phyloP scores from a whole-genome alignment of 2,888 invertebrate species.

The Xanthia togata region DNA sequence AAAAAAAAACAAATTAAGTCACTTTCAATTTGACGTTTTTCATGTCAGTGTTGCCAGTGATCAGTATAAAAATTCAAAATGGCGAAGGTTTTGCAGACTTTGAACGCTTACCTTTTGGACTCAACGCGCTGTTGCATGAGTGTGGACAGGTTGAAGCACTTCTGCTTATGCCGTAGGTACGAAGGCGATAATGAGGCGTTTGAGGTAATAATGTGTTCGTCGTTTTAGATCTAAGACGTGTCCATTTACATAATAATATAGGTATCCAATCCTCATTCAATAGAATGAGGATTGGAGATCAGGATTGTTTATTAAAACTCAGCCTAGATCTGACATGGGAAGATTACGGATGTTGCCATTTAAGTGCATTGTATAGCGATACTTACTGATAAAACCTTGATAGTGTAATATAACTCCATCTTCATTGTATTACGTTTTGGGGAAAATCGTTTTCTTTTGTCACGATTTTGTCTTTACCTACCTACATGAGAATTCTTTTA shows the following conservation, averaged over 20 bases:
- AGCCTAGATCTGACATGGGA: slow-evolving; percentile 16
- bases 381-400: slow-evolving; percentile 37
- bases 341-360: slow-evolving; percentile 33
- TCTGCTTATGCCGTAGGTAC: slow-evolving; percentile 85
- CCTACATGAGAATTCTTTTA: slow-evolving; percentile 26
- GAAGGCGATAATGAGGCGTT: slow-evolving; percentile 73
- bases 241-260: slow-evolving; percentile 1
- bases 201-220: slow-evolving; percentile 77
- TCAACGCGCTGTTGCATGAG: slow-evolving; percentile 83
- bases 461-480: slow-evolving; percentile 25
- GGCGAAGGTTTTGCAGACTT: slow-evolving; percentile 82
- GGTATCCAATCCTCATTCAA: too few relatives aligned
- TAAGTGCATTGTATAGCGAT: background rate
- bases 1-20: slow-evolving; percentile 40
- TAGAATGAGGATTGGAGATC: background rate
- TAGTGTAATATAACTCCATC: slow-evolving; percentile 16
- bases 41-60: slow-evolving; percentile 69
- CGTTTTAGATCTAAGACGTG: slow-evolving; percentile 10
- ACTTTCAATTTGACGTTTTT: slow-evolving; percentile 63
- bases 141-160: slow-evolving; percentile 85
- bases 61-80: slow-evolving; percentile 70
- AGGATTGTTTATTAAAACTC: slow-evolving; percentile 28
- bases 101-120: slow-evolving; percentile 85
- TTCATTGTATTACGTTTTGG: slow-evolving; percentile 37
- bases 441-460: slow-evolving; percentile 38